Evolutionary conservation across 2,797 vertebrate species (phyloP).

Genomic region (Coranthus polyacanthus): DNA sequence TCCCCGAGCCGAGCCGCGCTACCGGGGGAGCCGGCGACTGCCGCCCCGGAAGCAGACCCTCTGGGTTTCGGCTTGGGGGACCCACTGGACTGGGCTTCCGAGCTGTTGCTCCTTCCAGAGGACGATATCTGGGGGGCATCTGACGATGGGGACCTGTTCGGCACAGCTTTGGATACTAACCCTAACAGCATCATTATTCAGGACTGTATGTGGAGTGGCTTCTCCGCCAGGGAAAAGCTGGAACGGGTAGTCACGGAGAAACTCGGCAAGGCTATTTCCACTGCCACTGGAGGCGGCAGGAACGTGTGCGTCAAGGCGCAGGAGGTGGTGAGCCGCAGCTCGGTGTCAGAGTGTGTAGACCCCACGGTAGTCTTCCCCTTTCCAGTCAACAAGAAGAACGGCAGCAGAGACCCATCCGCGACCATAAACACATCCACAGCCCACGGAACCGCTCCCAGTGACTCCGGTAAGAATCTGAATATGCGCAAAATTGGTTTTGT

Average conservation of each 20-base stretch:
- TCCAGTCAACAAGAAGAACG: conserved; percentile 89
- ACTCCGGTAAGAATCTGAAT: conserved; percentile 88
- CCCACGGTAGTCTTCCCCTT: conserved; percentile 94
- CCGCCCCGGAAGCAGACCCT: conserved; percentile 72
- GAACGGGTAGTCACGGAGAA: conserved; percentile 94
- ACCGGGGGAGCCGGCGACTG: conserved; percentile 86
- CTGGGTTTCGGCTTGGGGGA: conserved; percentile 87
- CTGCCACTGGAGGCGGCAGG: conserved; percentile 58
- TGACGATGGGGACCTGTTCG: conserved; percentile 86
- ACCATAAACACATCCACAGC: conserved; percentile 52
- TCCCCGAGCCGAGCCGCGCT: conserved; percentile 93
- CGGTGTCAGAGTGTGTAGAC: conserved; percentile 92
- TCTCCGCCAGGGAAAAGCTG: conserved; percentile 95
- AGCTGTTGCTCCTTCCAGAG: conserved; percentile 91
- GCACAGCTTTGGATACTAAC: conserved; percentile 89
- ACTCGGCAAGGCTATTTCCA: conserved; percentile 85
- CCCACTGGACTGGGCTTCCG: conserved; percentile 93
- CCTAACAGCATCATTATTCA: conserved; percentile 95
- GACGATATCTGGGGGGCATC: conserved; percentile 91
- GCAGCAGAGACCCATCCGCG: conserved; percentile 63
- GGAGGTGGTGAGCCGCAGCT: conserved; percentile 81
- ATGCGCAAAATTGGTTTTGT: conserved; percentile 38
- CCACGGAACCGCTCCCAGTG: conserved; percentile 85
- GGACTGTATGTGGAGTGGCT: conserved; percentile 99
- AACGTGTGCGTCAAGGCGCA: conserved; percentile 70